Conservation (phyloP, 2,797 vertebrate genomes). For the Hoplostethus atlanticus region DNA sequence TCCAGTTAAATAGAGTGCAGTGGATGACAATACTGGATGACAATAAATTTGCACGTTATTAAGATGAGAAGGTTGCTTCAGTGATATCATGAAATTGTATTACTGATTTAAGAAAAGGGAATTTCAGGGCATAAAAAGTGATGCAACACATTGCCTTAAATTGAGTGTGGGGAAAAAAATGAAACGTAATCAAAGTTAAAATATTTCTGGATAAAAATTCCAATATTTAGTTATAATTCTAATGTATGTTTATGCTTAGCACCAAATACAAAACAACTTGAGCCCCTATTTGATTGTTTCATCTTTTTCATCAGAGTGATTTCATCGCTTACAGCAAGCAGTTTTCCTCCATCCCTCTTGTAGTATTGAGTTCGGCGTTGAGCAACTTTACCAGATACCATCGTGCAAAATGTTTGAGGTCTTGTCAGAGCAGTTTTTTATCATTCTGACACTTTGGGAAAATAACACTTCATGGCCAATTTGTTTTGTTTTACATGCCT, state of each 20-base stretch:
- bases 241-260: background rate
- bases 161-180: background rate
- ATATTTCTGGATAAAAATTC: conserved; percentile 28
- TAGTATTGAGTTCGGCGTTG: conserved; percentile 9
- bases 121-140: background rate
- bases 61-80: background rate
- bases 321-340: conserved; percentile 32
- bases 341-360: conserved; percentile 8
- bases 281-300: conserved; percentile 46
- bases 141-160: conserved; percentile 24
- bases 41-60: background rate
- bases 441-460: conserved; percentile 10
- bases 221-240: conserved; percentile 15
- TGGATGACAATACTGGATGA: background rate
- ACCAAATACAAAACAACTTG: conserved; percentile 18
- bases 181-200: conserved; percentile 10
- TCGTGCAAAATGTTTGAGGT: conserved; percentile 29
- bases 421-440: conserved; percentile 25
- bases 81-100: background rate
- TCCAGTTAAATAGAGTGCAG: conserved; percentile 9
- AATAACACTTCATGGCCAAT: conserved; percentile 38
- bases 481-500: conserved; percentile 33
- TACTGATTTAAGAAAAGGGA: background rate
- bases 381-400: conserved; percentile 28
- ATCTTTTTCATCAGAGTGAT: conserved; percentile 63